phyloP scores from a whole-genome alignment of 1,140 invertebrate genomes.

The Arctopsyche grandis region DNA sequence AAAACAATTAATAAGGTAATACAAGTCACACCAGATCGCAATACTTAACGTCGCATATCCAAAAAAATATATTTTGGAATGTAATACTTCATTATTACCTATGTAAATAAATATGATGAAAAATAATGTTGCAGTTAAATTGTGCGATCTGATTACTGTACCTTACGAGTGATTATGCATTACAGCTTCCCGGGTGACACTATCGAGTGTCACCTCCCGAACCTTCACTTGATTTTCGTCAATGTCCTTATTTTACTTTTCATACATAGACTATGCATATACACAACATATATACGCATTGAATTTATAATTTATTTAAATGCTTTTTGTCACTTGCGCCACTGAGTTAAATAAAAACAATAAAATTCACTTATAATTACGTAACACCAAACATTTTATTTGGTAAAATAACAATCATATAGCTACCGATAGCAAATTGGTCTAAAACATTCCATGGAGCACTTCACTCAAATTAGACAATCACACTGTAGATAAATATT shows the following conservation, averaged over 20 bases:
- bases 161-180: slow-evolving; percentile 19
- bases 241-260: slow-evolving; percentile 7
- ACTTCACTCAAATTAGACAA: slow-evolving; percentile 40
- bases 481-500: slow-evolving; percentile 52
- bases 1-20: slow-evolving; percentile 49
- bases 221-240: slow-evolving; percentile 12
- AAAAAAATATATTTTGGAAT: slow-evolving; percentile 53
- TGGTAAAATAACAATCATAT: slow-evolving; percentile 53
- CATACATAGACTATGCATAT: slow-evolving; percentile 44
- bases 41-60: slow-evolving; percentile 42
- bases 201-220: slow-evolving; percentile 21
- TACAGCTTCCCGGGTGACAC: neutral
- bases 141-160: slow-evolving; percentile 2
- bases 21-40: slow-evolving; percentile 43
- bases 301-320: slow-evolving; percentile 52
- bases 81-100: slow-evolving; percentile 52
- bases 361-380: slow-evolving; percentile 52
- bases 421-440: slow-evolving; percentile 50
- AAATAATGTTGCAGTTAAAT: slow-evolving; percentile 21
- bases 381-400: slow-evolving; percentile 53
- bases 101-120: slow-evolving; percentile 37
- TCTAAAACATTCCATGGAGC: slow-evolving; percentile 29
- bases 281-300: slow-evolving; percentile 51
- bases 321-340: slow-evolving; percentile 52
- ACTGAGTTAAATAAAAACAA: slow-evolving; percentile 51